Conservation (phyloP, 2,888 invertebrate genomes). For the Cephalotes varians region DNA sequence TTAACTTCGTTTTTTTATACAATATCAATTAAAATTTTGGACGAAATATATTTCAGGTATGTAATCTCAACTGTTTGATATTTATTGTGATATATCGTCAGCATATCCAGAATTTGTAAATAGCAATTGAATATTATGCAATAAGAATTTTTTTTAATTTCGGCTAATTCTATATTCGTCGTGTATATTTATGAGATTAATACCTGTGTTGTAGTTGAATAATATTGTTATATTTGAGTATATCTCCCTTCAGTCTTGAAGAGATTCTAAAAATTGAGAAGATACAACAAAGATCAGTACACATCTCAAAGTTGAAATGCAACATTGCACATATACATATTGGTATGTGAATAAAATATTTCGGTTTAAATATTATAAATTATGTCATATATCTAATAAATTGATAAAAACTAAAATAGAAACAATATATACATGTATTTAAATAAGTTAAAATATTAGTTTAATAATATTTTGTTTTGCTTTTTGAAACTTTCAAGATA, state of each 20-base stretch:
- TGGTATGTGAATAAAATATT: conserved; percentile 26
- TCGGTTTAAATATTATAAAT: conserved; percentile 31
- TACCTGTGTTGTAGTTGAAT: conserved; percentile 25
- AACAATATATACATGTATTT: neutral
- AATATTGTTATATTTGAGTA: conserved; percentile 39
- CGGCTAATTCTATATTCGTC: conserved; percentile 10
- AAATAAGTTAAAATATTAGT: conserved; percentile 23
- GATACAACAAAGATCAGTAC: neutral
- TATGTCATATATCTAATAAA: conserved; percentile 17
- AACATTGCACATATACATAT: neutral
- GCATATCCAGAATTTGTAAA: conserved; percentile 9
- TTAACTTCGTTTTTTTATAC: conserved; percentile 39
- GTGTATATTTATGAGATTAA: conserved; percentile 32
- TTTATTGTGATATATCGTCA: conserved; percentile 10
- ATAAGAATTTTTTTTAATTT: conserved; percentile 3
- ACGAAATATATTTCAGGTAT: conserved; percentile 50
- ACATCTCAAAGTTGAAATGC: conserved; percentile 23
- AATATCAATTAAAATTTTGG: conserved; percentile 42
- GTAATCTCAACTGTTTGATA: conserved; percentile 40
- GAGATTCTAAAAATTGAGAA: conserved; percentile 23
- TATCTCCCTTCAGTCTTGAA: conserved; percentile 22
- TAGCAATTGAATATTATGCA: conserved; percentile 36
- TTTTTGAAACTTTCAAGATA: conserved; percentile 51
- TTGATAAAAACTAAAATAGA: neutral
- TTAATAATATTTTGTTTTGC: conserved; percentile 25